Evolutionary conservation across 2,888 invertebrate species (phyloP), one percentile per base, ranked within the genome.

Genomic region (Campoletis raptor): DNA sequence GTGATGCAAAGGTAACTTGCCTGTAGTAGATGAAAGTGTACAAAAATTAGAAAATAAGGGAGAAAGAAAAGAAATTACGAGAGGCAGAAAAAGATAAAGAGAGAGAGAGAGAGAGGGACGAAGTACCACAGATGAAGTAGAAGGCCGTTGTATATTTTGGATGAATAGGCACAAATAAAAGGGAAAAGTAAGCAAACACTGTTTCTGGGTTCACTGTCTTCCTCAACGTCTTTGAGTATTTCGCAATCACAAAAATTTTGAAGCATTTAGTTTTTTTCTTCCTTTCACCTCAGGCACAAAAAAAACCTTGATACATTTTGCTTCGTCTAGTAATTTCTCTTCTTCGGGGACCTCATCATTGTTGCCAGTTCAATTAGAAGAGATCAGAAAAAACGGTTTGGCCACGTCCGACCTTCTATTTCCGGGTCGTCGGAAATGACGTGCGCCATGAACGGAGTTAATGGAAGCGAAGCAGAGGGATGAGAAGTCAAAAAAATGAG

Each of bases 311-410:
- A 37, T 24, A 52, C 57, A 36, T 66, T 42, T 21, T 61, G 12
- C 40, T 57, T 67, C 21, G 30, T 54, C 81, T 42, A 42, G 78
- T 37, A 70, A 70, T 85, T 85, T 83, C 45, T 48, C 57, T 57
- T 70, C 74, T 83, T 74, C 54, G 64, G 85, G 83, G 79, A 83
- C 85, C 87, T 77, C 67, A 85, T 87, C 82, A 73, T 61, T 79
- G 78, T 81, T 87, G 85, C 85, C 72, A 81, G 88, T 90, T 92
- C 91, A 92, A 92, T 91, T 92, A 90, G 86, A 89, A 64, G 87
- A 88, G 88, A 89, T 89, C 88, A 87, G 86, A 87, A 89, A 88
- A 89, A 91, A 89, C 86, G 85, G 85, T 89, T 85, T 72, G 81
- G 77, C 74, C 70, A 64, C 73, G 84, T 85, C 72, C 85, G 67